A percentile compares a stretch with the other conserved stretches of the same genome.
These are phyloP conservation scores for Boulengeromyrus knoepffleri DNA, from an alignment of 2,113 vertebrate species.

Conservation along the genomic window DNA sequence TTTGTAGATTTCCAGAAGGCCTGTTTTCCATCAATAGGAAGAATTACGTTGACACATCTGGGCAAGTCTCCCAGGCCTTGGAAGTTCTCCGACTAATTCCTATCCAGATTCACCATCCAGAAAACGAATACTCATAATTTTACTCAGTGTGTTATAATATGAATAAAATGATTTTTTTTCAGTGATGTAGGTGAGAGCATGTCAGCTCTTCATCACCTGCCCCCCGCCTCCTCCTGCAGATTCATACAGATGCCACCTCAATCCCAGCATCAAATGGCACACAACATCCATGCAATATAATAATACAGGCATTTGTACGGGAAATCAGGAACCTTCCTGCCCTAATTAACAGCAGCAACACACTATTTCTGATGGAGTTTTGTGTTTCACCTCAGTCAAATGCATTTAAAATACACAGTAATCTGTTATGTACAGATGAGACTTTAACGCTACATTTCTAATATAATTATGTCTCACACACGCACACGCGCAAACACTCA, in stretches of 20 bases:
- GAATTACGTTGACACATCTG: background rate
- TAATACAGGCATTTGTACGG: background rate
- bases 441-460: background rate
- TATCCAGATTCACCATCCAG: background rate
- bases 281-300: background rate
- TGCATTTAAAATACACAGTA: background rate
- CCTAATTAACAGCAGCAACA: background rate
- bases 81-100: background rate
- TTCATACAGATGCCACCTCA: background rate
- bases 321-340: background rate
- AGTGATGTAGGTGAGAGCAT: background rate
- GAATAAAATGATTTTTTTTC: background rate
- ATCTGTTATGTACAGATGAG: background rate
- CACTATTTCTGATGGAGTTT: background rate
- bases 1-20: too few species aligned
- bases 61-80: background rate
- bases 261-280: background rate
- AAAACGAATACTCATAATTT: background rate
- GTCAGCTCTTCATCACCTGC: background rate
- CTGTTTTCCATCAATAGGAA: background rate
- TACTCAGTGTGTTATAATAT: background rate
- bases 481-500: background rate
- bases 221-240: background rate
- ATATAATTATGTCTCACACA: background rate
- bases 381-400: background rate